Percentiles rank a stretch among this genome's conserved stretches.
Evolutionary conservation across 2,888 invertebrate species (phyloP).

Genomic region (Pachydiplax longipennis): DNA sequence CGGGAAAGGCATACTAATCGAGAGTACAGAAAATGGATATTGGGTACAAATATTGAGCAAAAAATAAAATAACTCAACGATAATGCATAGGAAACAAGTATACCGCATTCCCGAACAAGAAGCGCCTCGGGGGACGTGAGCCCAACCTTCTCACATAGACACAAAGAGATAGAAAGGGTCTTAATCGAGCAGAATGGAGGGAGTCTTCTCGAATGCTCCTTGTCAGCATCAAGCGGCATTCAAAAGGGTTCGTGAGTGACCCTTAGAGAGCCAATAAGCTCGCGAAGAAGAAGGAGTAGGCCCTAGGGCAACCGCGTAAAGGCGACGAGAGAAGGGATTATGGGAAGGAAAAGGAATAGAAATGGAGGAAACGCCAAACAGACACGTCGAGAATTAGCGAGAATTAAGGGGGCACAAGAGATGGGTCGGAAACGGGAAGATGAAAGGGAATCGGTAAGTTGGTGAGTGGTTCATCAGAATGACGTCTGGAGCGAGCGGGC

Average conservation of each 20-base stretch:
- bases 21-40: not conserved
- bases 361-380: constrained; percentile 2
- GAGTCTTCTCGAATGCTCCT: constrained; percentile 26
- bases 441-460: constrained; percentile 37
- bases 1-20: not conserved
- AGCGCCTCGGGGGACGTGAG: not conserved
- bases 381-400: constrained; percentile 38
- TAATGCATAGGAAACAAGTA: too few species aligned
- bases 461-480: constrained; percentile 39
- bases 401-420: constrained; percentile 14
- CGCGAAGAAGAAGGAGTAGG: constrained; percentile 20
- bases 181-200: not conserved
- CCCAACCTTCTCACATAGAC: not conserved
- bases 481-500: not conserved
- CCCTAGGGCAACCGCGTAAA: constrained; percentile 27
- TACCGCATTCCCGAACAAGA: not conserved
- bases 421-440: not conserved
- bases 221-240: constrained; percentile 22
- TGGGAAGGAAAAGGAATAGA: not conserved
- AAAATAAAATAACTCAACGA: too few species aligned
- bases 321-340: not conserved
- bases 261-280: constrained; percentile 37
- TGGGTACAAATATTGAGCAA: not conserved
- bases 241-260: constrained; percentile 40
- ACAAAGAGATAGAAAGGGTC: not conserved